Conservation (phyloP, 1,140 invertebrate species). For the Cryptotermes secundus region DNA sequence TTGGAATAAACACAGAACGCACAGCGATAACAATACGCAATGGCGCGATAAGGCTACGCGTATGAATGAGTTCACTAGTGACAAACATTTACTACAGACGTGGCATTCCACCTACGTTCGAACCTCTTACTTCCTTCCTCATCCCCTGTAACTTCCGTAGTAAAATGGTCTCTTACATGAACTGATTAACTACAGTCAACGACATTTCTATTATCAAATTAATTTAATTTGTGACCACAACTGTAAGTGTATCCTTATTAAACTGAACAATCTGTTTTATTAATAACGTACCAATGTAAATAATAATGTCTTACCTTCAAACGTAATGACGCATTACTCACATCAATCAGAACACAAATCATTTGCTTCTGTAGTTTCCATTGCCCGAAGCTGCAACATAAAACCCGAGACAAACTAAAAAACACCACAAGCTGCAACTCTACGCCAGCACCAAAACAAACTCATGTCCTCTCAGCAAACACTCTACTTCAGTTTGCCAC, state of each 20-base stretch:
- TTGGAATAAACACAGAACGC: not conserved
- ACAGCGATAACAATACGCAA: not conserved
- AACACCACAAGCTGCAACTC: not conserved
- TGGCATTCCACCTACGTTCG: not conserved
- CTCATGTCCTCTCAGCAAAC: not conserved
- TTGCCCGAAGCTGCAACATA: not conserved
- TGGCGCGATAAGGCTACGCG: not conserved
- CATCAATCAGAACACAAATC: not conserved
- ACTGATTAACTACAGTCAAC: not conserved
- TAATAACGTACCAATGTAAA: not conserved
- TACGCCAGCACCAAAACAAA: constrained; percentile 1
- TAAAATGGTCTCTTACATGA: not conserved
- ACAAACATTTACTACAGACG: not conserved
- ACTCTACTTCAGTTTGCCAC: not conserved
- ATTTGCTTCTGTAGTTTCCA: not conserved
- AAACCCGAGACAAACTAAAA: not conserved
- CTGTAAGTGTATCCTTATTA: not conserved
- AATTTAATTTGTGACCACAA: not conserved
- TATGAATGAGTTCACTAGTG: not conserved
- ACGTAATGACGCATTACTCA: not conserved
- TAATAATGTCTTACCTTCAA: not conserved
- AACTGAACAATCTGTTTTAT: not conserved
- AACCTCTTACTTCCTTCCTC: not conserved
- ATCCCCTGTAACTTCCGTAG: not conserved
- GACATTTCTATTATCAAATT: not conserved